Evolutionary conservation across 2,113 vertebrate species (phyloP).

Genomic region (Ariopsis seemanni): DNA sequence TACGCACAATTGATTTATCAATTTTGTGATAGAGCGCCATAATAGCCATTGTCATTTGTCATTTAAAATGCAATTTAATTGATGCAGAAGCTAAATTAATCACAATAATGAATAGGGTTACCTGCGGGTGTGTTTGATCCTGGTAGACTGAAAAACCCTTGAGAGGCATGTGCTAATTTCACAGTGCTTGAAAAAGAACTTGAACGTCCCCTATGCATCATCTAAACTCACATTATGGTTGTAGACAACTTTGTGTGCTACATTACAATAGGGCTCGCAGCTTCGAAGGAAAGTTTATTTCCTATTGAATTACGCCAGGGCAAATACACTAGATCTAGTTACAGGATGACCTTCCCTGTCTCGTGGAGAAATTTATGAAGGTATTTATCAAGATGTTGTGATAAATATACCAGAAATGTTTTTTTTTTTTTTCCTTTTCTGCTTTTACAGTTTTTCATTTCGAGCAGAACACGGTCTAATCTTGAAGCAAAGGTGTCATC

Average conservation of each 20-base stretch:
- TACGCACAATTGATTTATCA: slow-evolving; percentile 70
- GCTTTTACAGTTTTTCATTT: background rate
- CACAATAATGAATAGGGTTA: slow-evolving; percentile 66
- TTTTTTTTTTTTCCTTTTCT: no score
- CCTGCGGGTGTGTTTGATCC: slow-evolving; percentile 52
- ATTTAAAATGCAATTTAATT: slow-evolving; percentile 73
- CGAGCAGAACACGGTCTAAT: background rate
- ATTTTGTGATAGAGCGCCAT: slow-evolving; percentile 68
- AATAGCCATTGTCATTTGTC: slow-evolving; percentile 71
- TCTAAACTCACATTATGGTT: slow-evolving; percentile 7
- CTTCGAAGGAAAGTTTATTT: background rate
- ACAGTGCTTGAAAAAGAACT: slow-evolving; percentile 44
- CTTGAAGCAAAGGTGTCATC: background rate
- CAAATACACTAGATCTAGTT: background rate
- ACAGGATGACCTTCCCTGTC: slow-evolving; percentile 11
- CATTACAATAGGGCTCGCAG: background rate
- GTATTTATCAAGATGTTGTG: background rate
- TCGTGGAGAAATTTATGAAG: background rate
- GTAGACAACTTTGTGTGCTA: slow-evolving; percentile 11
- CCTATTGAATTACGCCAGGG: background rate
- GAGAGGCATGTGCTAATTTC: slow-evolving; percentile 50
- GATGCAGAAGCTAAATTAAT: slow-evolving; percentile 69
- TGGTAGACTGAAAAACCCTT: slow-evolving; percentile 34
- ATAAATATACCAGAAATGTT: background rate
- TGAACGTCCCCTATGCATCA: slow-evolving; percentile 28